Evolutionary conservation across 2,888 invertebrate species (phyloP).

Genomic region (Smittia sp.): DNA sequence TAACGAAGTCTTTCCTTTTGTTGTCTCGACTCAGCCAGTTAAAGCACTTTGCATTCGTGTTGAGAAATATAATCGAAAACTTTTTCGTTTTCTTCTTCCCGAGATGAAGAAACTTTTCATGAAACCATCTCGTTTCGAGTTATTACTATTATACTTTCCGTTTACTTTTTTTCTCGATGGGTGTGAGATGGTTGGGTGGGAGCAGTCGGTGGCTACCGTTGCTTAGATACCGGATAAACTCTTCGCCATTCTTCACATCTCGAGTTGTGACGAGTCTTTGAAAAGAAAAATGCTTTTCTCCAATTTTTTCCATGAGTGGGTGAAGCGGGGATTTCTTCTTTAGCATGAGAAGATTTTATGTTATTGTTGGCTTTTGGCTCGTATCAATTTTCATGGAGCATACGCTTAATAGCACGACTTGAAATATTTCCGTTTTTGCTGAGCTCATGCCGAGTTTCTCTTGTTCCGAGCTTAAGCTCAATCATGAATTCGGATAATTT

Average conservation of each 20-base stretch:
- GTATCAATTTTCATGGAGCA: conserved; percentile 20
- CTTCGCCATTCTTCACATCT: neutral
- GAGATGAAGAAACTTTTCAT: neutral
- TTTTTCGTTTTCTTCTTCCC: neutral
- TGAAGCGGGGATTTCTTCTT: neutral
- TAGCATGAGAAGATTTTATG: neutral
- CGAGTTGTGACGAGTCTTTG: conserved; percentile 21
- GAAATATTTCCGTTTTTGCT: neutral
- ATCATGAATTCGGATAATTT: conserved; percentile 14
- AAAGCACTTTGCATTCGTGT: neutral
- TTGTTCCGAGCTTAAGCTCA: neutral
- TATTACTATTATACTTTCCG: conserved; percentile 3
- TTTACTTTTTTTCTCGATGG: neutral
- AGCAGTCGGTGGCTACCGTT: conserved; percentile 15
- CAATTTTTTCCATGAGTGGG: neutral
- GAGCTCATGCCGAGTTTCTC: conserved; percentile 3
- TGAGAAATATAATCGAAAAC: neutral
- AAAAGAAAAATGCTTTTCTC: conserved; percentile 11
- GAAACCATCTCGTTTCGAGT: neutral
- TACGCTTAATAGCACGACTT: conserved; percentile 7
- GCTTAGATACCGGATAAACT: conserved; percentile 12
- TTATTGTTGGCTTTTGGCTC: conserved; percentile 4
- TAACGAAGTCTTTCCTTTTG: neutral
- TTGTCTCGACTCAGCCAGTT: neutral
- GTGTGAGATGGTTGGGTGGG: neutral